phyloP scores from a whole-genome alignment of 1,140 invertebrate genomes.

The Adelges cooleyi region DNA sequence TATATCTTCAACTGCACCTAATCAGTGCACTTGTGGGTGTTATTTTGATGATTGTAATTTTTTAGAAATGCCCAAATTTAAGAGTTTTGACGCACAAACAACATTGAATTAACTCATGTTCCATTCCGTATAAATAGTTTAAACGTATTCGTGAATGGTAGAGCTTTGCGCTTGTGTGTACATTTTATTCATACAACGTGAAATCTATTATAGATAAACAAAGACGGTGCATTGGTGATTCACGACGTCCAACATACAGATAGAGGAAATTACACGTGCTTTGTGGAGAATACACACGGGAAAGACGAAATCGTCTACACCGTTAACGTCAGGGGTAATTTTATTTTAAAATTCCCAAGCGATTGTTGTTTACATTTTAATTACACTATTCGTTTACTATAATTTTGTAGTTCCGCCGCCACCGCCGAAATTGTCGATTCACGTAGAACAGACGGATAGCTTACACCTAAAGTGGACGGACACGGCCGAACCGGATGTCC shows the following conservation, averaged over 20 bases:
- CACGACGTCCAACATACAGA: slow-evolving; percentile 62
- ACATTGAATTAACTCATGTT: too few species aligned
- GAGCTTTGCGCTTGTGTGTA: too few species aligned
- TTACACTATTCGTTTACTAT: too few species aligned
- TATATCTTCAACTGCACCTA: too few species aligned
- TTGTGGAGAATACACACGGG: slow-evolving; percentile 70
- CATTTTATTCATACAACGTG: too few species aligned
- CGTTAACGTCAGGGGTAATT: slow-evolving; percentile 51
- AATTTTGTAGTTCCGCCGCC: slow-evolving; percentile 48
- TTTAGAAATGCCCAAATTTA: too few species aligned
- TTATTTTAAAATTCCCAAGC: not conserved
- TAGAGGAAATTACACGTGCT: slow-evolving; percentile 83
- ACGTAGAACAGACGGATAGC: slow-evolving; percentile 57
- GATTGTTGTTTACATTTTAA: too few species aligned
- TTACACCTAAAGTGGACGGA: slow-evolving; percentile 55
- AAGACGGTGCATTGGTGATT: slow-evolving; percentile 39
- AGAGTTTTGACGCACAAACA: too few species aligned
- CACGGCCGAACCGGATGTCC: slow-evolving; percentile 56
- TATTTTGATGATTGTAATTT: too few species aligned
- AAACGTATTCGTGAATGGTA: too few species aligned
- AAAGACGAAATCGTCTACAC: slow-evolving; percentile 71
- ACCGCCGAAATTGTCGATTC: slow-evolving; percentile 52
- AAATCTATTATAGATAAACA: slow-evolving; percentile 33
- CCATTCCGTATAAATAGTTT: too few species aligned
- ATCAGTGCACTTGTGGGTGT: too few species aligned